A percentile compares a stretch with the other conserved stretches of the same genome.
Conservation (phyloP, 2,797 vertebrate genomes). For the Paratrypauchen microcephalus region DNA sequence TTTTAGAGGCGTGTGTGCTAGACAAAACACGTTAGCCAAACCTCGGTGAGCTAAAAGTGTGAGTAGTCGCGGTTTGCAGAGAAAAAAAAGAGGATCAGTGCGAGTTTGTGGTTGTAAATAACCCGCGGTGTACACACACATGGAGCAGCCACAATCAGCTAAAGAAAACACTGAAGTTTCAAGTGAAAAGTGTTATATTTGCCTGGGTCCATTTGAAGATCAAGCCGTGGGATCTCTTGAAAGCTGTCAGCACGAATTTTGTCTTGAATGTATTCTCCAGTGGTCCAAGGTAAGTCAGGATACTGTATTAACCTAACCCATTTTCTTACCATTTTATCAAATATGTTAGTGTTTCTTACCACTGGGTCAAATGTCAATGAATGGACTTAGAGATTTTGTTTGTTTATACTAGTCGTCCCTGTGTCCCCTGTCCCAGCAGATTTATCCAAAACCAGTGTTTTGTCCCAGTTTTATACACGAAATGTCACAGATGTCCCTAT, state of each 20-base stretch:
- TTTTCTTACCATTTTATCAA: background rate
- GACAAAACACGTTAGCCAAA: background rate
- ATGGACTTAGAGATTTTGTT: background rate
- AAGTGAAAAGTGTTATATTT: conserved; percentile 82
- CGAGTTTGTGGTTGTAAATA: background rate
- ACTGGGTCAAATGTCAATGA: background rate
- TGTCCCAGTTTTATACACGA: too few species aligned
- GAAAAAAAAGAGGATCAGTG: background rate
- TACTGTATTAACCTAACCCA: too few species aligned
- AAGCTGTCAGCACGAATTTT: conserved; percentile 85
- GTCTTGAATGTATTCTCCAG: conserved; percentile 84
- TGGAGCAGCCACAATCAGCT: background rate
- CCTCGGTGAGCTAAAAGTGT: background rate
- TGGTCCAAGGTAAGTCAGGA: conserved; percentile 82
- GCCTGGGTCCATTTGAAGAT: conserved; percentile 79
- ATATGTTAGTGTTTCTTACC: background rate
- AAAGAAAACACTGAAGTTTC: background rate
- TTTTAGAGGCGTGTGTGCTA: background rate
- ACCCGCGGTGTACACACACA: background rate
- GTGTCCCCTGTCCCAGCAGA: too few species aligned
- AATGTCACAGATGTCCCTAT: too few species aligned
- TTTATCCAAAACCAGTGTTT: too few species aligned
- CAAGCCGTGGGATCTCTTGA: conserved; percentile 83
- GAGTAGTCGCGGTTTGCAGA: background rate
- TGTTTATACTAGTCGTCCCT: too few species aligned